Conservation (phyloP, 2,113 vertebrate genomes). For the Mobula hypostoma region DNA sequence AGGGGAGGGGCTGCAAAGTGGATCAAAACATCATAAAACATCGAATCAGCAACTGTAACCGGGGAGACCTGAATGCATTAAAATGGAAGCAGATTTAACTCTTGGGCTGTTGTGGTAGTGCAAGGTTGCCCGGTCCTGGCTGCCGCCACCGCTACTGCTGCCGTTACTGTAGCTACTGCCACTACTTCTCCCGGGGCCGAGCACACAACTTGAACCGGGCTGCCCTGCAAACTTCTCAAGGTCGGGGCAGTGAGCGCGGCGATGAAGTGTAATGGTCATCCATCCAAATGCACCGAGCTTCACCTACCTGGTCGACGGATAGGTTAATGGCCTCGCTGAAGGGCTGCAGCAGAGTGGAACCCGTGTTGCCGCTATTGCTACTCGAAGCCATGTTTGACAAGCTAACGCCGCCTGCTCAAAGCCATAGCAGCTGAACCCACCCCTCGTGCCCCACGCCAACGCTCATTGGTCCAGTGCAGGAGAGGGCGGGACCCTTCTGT, state of each 20-base stretch:
- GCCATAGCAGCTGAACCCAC: neutral
- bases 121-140: too few relatives aligned
- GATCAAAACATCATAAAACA: neutral
- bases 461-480: neutral
- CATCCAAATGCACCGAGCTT: neutral
- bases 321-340: conserved; percentile 84
- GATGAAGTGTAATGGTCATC: too few relatives aligned
- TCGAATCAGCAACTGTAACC: neutral
- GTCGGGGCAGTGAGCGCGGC: neutral
- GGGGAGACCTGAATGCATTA: neutral
- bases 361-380: conserved; percentile 78
- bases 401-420: neutral
- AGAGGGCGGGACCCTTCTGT: too few relatives aligned
- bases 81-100: neutral
- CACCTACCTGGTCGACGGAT: conserved; percentile 83
- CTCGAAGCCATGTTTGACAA: conserved; percentile 19
- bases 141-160: too few relatives aligned
- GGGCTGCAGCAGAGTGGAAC: conserved; percentile 83
- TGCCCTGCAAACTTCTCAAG: neutral
- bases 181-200: neutral
- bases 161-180: too few relatives aligned
- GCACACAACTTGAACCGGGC: neutral
- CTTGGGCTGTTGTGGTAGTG: too few relatives aligned
- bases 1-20: neutral
- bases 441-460: neutral